These are phyloP conservation scores for Macrocentrus cingulum DNA, from an alignment of 1,140 invertebrate species.

Conservation along the genomic window DNA sequence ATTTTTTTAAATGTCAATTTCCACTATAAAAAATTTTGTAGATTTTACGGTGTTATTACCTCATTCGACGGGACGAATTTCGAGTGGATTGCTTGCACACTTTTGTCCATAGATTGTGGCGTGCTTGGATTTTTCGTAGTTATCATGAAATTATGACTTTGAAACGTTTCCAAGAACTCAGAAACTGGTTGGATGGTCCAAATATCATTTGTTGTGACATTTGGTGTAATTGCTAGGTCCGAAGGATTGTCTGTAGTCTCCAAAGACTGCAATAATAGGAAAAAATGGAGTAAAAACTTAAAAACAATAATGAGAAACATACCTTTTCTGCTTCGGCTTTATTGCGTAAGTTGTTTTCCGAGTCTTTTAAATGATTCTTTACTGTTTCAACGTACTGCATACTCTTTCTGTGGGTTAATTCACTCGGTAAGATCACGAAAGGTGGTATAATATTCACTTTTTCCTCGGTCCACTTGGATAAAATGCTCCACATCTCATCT, in stretches of 20 bases:
- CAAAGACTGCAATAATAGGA: too few relatives aligned
- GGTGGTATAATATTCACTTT: conserved; percentile 13
- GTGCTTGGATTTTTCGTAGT: too few relatives aligned
- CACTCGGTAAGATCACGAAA: not conserved
- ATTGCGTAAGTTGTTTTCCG: not conserved
- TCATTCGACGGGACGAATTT: not conserved
- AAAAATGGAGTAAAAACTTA: too few relatives aligned
- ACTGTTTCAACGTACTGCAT: not conserved
- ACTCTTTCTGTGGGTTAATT: not conserved
- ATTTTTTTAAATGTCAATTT: not conserved
- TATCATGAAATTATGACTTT: too few relatives aligned
- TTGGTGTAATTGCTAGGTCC: too few relatives aligned
- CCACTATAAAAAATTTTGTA: not conserved
- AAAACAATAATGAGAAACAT: not conserved
- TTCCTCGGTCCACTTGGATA: conserved; percentile 4
- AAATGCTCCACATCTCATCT: not conserved
- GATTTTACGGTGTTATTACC: not conserved
- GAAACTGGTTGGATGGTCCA: too few relatives aligned
- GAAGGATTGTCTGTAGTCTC: too few relatives aligned
- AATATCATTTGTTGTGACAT: too few relatives aligned
- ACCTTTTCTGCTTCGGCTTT: not conserved
- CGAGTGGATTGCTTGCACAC: too few relatives aligned
- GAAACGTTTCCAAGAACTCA: too few relatives aligned
- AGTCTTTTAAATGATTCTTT: not conserved
- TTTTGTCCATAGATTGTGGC: too few relatives aligned